phyloP scores from a whole-genome alignment of 2,888 invertebrate species.

The Electrophaes corylata region DNA sequence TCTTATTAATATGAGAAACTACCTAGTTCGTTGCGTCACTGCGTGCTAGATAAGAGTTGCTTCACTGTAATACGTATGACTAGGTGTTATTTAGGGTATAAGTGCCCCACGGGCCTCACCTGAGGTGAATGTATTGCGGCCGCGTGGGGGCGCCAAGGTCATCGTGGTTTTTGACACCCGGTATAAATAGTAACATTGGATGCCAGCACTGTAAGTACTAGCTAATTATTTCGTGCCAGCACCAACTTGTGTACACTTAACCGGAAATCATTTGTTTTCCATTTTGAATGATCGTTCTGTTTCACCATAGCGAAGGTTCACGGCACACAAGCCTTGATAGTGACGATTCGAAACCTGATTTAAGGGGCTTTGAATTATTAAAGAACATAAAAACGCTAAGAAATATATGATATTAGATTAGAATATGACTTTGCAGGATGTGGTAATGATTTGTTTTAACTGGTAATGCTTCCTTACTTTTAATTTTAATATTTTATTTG shows the following conservation, averaged over 20 bases:
- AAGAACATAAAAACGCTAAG: background rate
- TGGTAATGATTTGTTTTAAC: slow-evolving; percentile 1
- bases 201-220: slow-evolving; percentile 51
- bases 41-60: slow-evolving; percentile 33
- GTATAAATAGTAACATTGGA: slow-evolving; percentile 73
- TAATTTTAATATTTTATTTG: slow-evolving; percentile 3
- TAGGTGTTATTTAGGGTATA: slow-evolving; percentile 45
- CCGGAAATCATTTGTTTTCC: slow-evolving; percentile 78
- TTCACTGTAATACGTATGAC: slow-evolving; percentile 38
- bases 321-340: slow-evolving; percentile 56
- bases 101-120: slow-evolving; percentile 73
- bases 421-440: background rate
- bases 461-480: background rate
- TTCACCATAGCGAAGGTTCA: slow-evolving; percentile 65
- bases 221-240: slow-evolving; percentile 70
- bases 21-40: slow-evolving; percentile 22
- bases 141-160: slow-evolving; percentile 83
- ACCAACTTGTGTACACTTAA: slow-evolving; percentile 52
- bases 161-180: slow-evolving; percentile 79
- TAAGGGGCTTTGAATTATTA: background rate
- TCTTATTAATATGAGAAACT: slow-evolving; percentile 13
- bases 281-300: slow-evolving; percentile 67
- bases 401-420: background rate
- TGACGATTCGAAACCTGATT: slow-evolving; percentile 30
- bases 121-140: slow-evolving; percentile 81